Evolutionary conservation across 1,140 invertebrate species (phyloP).

Genomic region (Octopus sinensis): DNA sequence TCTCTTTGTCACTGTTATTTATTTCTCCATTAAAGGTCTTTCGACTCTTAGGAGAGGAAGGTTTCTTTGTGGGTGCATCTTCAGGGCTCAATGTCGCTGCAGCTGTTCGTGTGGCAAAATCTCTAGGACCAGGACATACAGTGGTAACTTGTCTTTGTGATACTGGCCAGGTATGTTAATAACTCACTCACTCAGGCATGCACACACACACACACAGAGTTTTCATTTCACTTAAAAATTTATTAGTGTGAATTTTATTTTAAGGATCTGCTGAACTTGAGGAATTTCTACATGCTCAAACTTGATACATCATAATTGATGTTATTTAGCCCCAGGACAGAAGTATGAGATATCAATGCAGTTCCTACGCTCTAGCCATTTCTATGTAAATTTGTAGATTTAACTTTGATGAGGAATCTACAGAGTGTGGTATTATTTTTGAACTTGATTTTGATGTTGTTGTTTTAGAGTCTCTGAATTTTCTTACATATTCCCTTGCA

Average conservation of each 20-base stretch:
- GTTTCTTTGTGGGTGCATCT: constrained; percentile 56
- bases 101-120: constrained; percentile 49
- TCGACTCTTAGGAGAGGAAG: constrained; percentile 54
- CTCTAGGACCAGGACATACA: constrained; percentile 54
- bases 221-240: not conserved
- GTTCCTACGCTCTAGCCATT: no score
- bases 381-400: no score
- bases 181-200: not conserved
- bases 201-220: not conserved
- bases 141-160: constrained; percentile 58
- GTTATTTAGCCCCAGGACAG: not conserved
- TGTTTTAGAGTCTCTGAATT: no score
- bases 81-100: constrained; percentile 56
- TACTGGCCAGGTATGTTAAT: constrained; percentile 48
- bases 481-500: no score
- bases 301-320: not conserved
- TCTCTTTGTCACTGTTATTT: no score
- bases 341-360: not conserved
- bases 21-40: constrained; percentile 39
- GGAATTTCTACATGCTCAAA: not conserved
- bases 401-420: no score
- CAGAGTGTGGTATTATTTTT: no score
- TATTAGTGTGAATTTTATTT: not conserved
- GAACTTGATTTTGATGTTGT: no score
- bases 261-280: not conserved